phyloP scores from a whole-genome alignment of 1,140 invertebrate genomes.

The Polyergus mexicanus region DNA sequence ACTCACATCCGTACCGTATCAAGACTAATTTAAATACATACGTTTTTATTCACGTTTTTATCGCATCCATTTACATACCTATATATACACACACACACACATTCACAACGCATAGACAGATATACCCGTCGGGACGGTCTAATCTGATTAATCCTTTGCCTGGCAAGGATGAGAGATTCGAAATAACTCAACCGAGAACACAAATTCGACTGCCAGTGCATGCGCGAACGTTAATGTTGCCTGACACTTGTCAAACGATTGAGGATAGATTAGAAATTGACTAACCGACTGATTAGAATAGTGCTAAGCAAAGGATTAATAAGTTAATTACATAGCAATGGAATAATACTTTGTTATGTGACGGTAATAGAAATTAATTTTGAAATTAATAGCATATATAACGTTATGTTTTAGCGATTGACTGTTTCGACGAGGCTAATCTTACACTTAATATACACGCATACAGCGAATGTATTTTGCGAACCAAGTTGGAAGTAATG shows the following conservation, averaged over 20 bases:
- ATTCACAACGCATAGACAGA: neutral
- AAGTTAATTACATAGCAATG: neutral
- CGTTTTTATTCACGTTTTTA: slow-evolving; percentile 3
- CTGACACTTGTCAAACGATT: neutral
- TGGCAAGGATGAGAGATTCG: neutral
- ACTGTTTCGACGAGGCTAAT: slow-evolving; percentile 15
- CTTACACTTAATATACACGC: neutral
- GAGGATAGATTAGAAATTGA: slow-evolving; percentile 33
- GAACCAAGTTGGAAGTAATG: slow-evolving; percentile 30
- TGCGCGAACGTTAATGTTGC: slow-evolving; percentile 33
- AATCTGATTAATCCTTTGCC: slow-evolving; percentile 42
- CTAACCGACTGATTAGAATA: no score
- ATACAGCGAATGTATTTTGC: slow-evolving; percentile 17
- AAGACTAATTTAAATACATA: slow-evolving; percentile 27
- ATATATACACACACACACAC: neutral
- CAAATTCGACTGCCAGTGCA: slow-evolving; percentile 14
- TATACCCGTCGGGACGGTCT: slow-evolving; percentile 21
- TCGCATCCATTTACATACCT: slow-evolving; percentile 20
- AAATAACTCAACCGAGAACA: neutral
- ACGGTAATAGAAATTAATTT: neutral
- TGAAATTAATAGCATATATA: neutral
- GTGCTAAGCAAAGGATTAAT: slow-evolving; percentile 34
- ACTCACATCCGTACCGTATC: slow-evolving; percentile 54
- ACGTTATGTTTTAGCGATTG: slow-evolving; percentile 42
- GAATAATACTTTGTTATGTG: neutral